Evolutionary conservation across 2,888 invertebrate genomes (phyloP).

Genomic region (Agonopterix arenella): DNA sequence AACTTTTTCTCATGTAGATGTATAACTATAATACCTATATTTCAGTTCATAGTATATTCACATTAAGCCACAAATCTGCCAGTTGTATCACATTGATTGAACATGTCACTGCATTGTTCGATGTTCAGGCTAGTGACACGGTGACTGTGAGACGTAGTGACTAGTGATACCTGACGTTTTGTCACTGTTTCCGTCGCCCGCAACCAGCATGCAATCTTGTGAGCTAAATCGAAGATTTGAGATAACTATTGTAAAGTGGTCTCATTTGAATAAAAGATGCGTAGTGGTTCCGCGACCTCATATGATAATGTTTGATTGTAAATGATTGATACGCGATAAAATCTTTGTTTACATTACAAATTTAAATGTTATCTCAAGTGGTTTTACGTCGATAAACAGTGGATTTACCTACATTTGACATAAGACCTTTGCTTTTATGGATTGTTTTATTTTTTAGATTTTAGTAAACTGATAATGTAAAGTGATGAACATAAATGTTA

Average conservation of each 20-base stretch:
- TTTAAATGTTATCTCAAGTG: conserved; percentile 1
- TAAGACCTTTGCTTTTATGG: no score
- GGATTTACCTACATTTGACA: no score
- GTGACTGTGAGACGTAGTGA: conserved; percentile 4
- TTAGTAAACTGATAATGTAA: conserved; percentile 3
- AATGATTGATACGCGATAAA: conserved; percentile 1
- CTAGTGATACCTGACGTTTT: conserved; percentile 6
- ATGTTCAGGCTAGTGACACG: not conserved
- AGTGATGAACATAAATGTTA: conserved; percentile 1
- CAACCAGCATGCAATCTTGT: not conserved
- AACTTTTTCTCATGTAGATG: no score
- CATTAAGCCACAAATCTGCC: not conserved
- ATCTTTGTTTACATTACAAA: not conserved
- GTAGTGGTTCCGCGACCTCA: conserved; percentile 1
- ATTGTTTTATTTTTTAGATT: not conserved
- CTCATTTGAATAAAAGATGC: conserved; percentile 6
- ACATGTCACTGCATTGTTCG: not conserved
- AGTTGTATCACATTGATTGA: not conserved
- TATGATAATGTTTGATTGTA: not conserved
- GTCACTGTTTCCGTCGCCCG: conserved; percentile 8
- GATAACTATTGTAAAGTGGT: not conserved
- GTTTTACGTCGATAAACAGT: no score
- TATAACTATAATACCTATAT: no score
- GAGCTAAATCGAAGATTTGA: not conserved
- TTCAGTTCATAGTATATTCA: no score